Conservation (phyloP, 2,888 invertebrate species). For the Cecidostiba fungosa region DNA sequence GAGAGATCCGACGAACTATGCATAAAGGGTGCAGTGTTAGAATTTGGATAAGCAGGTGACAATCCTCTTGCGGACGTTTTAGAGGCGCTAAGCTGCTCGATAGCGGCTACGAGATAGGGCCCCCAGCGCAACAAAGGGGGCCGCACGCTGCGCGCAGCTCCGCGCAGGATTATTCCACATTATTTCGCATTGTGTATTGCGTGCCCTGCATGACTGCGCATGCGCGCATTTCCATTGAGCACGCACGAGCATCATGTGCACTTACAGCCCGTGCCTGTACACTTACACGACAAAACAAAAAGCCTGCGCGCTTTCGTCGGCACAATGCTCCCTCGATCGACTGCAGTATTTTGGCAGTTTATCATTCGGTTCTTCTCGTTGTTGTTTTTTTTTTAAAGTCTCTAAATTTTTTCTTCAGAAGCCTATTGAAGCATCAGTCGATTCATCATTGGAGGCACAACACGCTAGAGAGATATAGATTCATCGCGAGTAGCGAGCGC, state of each 20-base stretch:
- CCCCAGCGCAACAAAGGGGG: slow-evolving; percentile 69
- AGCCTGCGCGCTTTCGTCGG: slow-evolving; percentile 49
- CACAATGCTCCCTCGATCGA: slow-evolving; percentile 33
- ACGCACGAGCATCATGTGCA: slow-evolving; percentile 67
- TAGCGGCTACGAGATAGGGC: slow-evolving; percentile 61
- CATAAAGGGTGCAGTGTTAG: slow-evolving; percentile 45
- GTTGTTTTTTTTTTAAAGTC: background rate
- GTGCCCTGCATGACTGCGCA: slow-evolving; percentile 64
- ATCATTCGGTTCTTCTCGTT: background rate
- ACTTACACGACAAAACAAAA: slow-evolving; percentile 56
- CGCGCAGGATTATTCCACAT: slow-evolving; percentile 72
- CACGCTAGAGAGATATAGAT: background rate
- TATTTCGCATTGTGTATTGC: slow-evolving; percentile 58
- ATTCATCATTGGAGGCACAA: background rate
- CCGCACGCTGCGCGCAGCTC: slow-evolving; percentile 70
- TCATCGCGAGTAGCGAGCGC: background rate
- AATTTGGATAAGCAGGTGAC: slow-evolving; percentile 77
- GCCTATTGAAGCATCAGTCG: background rate
- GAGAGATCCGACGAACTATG: background rate
- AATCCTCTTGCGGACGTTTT: slow-evolving; percentile 78
- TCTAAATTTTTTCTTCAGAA: background rate
- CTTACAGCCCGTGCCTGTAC: slow-evolving; percentile 57
- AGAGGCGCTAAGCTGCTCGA: slow-evolving; percentile 71
- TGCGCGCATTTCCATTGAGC: slow-evolving; percentile 63
- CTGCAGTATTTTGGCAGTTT: background rate